Base-by-base conservation (phyloP, 2,113 vertebrate species). In the Notothenia rossii region DNA sequence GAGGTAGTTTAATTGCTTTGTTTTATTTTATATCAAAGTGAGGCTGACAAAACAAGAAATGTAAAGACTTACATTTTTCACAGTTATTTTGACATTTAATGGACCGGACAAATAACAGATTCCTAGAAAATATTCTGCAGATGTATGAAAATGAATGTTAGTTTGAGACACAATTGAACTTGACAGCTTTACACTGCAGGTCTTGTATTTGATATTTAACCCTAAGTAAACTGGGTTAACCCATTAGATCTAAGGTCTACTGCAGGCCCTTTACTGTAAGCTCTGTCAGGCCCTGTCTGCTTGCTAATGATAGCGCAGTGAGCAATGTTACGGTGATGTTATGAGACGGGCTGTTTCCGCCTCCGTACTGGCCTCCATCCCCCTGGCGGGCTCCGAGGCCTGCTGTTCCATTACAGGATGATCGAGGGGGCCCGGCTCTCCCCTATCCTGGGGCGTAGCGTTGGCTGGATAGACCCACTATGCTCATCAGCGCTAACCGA, bases 401-500 rank as follows among this genome's bases (percentile, higher is more conserved):
- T 79, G 75, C 85, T 91, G 87, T 75, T 91, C 83, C 82, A 91
- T 90, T 91, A 90, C 66, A 68, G 85, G 84, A 92, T 91, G 91
- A 94, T 91, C 49, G 82, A 93, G 91, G 79, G 29, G 85, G 79
- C 75, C 82, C 74, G 5, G 60, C 75, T 75, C 77, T 74, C 75
- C 76, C 78, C 81, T 46, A 36, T 89, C 89, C 88, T 51, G 83
- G 62, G 72, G 87, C 82, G 54, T 15, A 64, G 83, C 20, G 85
- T 86, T 73, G 84, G 86, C 81, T 75, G 73, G 88, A 90, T 84
- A 85, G 88, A 83, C 87, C 85, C 88, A 36, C 91, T 92, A 85
- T 82, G 84, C 92, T 93, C 92, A 91, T 94, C 91, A 91, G 69
- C 64, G 65, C 90, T 89, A 90, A 89, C 91, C 84, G 75, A 87